Evolutionary conservation across 2,888 invertebrate species (phyloP), one percentile per base, ranked within the genome.

Genomic region (Drosophila multiciliata): DNA sequence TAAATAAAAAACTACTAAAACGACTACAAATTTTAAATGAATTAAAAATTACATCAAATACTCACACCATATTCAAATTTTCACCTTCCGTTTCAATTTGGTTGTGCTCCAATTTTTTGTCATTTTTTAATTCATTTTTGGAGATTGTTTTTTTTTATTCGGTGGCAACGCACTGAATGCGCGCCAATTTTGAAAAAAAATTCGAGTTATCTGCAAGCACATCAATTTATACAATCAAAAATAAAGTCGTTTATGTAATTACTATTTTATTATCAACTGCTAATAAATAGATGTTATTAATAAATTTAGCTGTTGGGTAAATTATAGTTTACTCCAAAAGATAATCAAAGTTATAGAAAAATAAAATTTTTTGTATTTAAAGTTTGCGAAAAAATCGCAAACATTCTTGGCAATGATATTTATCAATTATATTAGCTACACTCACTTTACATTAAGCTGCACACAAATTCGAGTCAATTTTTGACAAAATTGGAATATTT

Each of bases 71-170:
- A 15, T 58, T 67, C 45, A n/a, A 38, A 67, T 42, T 20, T n/a
- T 32, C 7, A 11, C n/a, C 40, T 52, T 55, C 26, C 36, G 11
- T 33, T 59, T 36, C 20, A 17, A 49, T 33, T 20, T 33, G 1
- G 8, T 33, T 17, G 23, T 45, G 23, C 23, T 15, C 7, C 29
- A 29, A 36, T 54, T 20, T 48, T 59, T 53, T 45, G 58, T 4
- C 42, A 32, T 55, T 52, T 65, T 71, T 64, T 72, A 65, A 59
- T 29, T 9, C 1, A 7, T 58, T 70, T 67, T 32, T 36, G 12
- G 1, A n/a, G 11, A 0, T 11, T 11, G 8, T 26, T 15, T 20
- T 53, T 68, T 68, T 20, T 48, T 5, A 29, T 11, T 1, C 9
- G 5, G 57, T 73, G 73, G 73, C 73, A 73, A 20, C 73, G 8